A percentile compares a stretch with the other conserved stretches of the same genome.
phyloP scores from a whole-genome alignment of 1,140 invertebrate species.

The Brachionus angularis region DNA sequence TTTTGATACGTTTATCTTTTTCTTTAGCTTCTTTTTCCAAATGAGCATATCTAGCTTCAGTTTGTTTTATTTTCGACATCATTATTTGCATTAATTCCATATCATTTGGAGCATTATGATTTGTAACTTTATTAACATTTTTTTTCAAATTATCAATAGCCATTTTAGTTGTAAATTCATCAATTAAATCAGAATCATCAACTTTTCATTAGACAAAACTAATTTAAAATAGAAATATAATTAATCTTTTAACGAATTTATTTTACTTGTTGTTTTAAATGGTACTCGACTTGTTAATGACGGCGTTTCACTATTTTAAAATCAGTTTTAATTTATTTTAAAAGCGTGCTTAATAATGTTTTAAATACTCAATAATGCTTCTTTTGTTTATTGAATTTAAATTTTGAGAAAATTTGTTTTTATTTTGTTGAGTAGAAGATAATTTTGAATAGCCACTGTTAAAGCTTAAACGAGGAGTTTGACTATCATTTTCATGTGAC shows the following conservation, averaged over 20 bases:
- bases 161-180: constrained; percentile 23
- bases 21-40: neutral
- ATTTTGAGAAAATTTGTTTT: neutral
- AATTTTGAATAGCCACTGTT: constrained; percentile 3
- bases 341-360: neutral
- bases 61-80: constrained; percentile 32
- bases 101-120: constrained; percentile 14
- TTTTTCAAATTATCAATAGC: constrained; percentile 22
- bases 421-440: neutral
- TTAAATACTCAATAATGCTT: neutral
- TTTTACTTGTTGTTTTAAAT: constrained; percentile 11
- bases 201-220: neutral
- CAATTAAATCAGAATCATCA: constrained; percentile 31
- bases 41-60: neutral
- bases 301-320: neutral
- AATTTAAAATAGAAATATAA: neutral
- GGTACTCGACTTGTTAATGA: neutral
- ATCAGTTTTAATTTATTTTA: neutral
- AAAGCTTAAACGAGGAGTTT: neutral
- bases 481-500: too few relatives aligned
- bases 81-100: constrained; percentile 21
- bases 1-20: constrained; percentile 12
- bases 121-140: neutral
- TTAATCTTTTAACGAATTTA: neutral
- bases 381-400: neutral